Base-by-base conservation (phyloP, 2,113 vertebrate species). In the Acrocephalus arundinaceus region DNA sequence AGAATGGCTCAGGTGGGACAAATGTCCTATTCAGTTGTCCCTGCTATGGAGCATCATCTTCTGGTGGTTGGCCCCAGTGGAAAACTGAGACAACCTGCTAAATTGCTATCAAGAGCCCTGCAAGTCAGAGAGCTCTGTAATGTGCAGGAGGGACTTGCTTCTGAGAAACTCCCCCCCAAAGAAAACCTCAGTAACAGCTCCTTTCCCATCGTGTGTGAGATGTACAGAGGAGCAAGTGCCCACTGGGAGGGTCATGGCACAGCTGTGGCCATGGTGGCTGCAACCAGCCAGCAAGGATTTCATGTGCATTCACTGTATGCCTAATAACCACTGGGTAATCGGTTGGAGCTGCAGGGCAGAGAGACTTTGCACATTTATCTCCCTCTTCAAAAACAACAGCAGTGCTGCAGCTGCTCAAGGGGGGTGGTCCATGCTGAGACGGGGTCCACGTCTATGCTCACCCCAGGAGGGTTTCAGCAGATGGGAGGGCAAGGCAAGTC, bases 121-220 rank as follows among this genome's bases (percentile, higher is more conserved):
- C 31, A 33, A 82, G 30, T 76, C 74, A 70, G 28, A 65, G 41
- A 85, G n/a, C 30, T 66, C 30, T 57, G 23, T 49, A 73, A 27
- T 1, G 21, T 83, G 37, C 66, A 83, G 46, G 30, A 91, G 27
- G 27, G 51, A 87, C 70, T 79, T 15, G 6, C 49, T 95, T 62
- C 49, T 49, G 67, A 82, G 37, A 54, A 87, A 68, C 51, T 8
- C 11, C 8, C 35, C n/a, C 5, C 13, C 31, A 37, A n/a, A n/a
- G 31, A 33, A 35, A 85, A 90, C 46, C 37, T 39, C 61, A 51
- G 43, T 51, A 90, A 51, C 27, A 37, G 16, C 58, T 68, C 31
- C 8, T n/a, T 87, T 41, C 31, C 22, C 6, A 1, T 33, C 6
- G 4, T 3, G 22, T 0, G 0, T 10, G 63, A 55, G 20, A 19